These are phyloP conservation scores for Micronycteris hirsuta DNA, from an alignment of 2,113 vertebrate species.

Conservation along the genomic window DNA sequence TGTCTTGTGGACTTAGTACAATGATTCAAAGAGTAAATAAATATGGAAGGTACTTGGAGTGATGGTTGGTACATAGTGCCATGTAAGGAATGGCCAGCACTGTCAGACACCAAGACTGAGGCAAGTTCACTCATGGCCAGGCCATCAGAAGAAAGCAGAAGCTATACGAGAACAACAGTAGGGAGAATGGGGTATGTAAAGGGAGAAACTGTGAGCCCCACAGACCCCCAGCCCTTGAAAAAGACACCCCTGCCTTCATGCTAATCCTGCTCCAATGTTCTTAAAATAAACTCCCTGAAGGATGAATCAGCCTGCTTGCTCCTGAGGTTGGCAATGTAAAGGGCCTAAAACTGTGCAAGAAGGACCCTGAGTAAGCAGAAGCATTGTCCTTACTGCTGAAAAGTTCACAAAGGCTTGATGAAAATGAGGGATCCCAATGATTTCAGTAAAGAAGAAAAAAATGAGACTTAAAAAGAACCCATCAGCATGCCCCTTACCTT, in stretches of 20 bases:
- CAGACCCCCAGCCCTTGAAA: not conserved
- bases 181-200: not conserved
- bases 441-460: slow-evolving; percentile 42
- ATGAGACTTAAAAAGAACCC: not conserved
- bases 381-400: not conserved
- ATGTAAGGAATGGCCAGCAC: not conserved
- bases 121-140: not conserved
- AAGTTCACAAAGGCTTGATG: not conserved
- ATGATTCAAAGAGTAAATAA: not conserved
- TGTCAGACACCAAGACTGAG: not conserved
- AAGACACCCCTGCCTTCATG: not conserved
- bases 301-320: not conserved
- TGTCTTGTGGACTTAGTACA: not conserved
- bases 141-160: not conserved
- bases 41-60: not conserved
- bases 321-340: not conserved
- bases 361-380: not conserved
- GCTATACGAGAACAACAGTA: not conserved
- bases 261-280: not conserved
- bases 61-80: not conserved
- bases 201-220: not conserved
- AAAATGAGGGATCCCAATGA: slow-evolving; percentile 27
- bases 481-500: slow-evolving; percentile 11
- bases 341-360: not conserved
- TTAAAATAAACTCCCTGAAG: not conserved